phyloP scores from a whole-genome alignment of 2,888 invertebrate species.

The Pachymerium ferrugineum region DNA sequence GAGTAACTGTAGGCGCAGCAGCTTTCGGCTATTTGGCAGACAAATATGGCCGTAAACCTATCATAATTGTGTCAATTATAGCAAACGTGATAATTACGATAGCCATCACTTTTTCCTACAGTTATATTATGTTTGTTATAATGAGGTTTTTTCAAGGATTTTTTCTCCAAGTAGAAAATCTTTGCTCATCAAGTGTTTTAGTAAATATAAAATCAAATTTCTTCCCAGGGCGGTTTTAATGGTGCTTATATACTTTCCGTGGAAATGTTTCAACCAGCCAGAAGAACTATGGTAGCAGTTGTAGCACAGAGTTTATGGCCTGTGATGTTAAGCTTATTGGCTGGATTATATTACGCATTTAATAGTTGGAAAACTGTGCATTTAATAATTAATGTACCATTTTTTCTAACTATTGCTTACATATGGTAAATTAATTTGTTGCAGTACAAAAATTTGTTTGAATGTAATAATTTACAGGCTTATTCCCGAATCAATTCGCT shows the following conservation, averaged over 20 bases:
- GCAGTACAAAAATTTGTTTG: background rate
- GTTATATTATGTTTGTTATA: conserved; percentile 45
- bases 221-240: background rate
- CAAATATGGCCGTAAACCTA: conserved; percentile 48
- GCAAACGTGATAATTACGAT: conserved; percentile 45
- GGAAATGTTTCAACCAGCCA: conserved; percentile 51
- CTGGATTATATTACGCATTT: conserved; percentile 49
- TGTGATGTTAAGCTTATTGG: conserved; percentile 49
- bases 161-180: conserved; percentile 46
- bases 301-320: conserved; percentile 52
- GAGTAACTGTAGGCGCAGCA: conserved; percentile 49
- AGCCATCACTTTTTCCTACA: conserved; percentile 41
- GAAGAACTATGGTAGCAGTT: conserved; percentile 51
- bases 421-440: conserved; percentile 43
- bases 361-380: conserved; percentile 54
- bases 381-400: conserved; percentile 51
- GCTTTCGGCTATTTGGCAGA: conserved; percentile 48
- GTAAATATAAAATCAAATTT: background rate
- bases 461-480: conserved; percentile 33
- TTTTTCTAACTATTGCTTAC: conserved; percentile 48
- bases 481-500: conserved; percentile 38
- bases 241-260: conserved; percentile 51
- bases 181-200: background rate
- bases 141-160: conserved; percentile 50
- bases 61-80: conserved; percentile 49